Base-by-base conservation (phyloP, 2,797 vertebrate species). In the Chromobotia macracanthus region DNA sequence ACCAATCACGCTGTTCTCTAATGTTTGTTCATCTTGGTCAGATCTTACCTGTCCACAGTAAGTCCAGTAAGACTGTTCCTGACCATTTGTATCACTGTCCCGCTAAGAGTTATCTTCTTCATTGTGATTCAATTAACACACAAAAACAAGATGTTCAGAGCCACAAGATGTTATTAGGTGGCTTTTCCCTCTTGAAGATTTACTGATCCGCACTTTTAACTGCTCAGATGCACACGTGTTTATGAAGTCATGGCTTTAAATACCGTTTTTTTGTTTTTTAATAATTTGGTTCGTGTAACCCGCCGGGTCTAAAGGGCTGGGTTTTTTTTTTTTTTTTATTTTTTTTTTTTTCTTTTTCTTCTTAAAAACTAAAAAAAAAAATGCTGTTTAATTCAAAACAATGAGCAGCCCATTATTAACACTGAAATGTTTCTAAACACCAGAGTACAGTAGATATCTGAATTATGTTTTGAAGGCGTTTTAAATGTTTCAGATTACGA, bases 401-500 rank as follows among this genome's bases (percentile, higher is more conserved):
- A 2, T n/a, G 71, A 76, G 63, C 61, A 83, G 73, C 75, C 82
- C 72, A 84, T 64, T 84, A 87, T 85, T 86, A 84, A 80, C 56
- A 8, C 18, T 70, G 48, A 79, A 71, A 75, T 75, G 74, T 80
- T 85, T 82, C 77, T 86, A 86, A 88, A 86, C 84, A 79, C 56
- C 44, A 88, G 83, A 88, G 80, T 84, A 88, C 88, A 88, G 16
- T 78, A 48, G 77, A 91, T 85, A 87, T 72, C 72, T 25, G 21
- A 83, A 41, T 66, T 86, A 85, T 86, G 86, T 88, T 92, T 91
- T 92, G 89, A 93, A 89, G 88, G 84, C 74, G 85, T 90, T 82
- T 90, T 88, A 23, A 1, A 68, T 82, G 74, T 93, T 92, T 83
- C 84, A 86, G 75, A 84, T 79, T 35, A 7, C 13, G 68, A 50